Evolutionary conservation across 1,140 invertebrate species (phyloP), one percentile per base, ranked within the genome.

Genomic region (Cherax destructor): DNA sequence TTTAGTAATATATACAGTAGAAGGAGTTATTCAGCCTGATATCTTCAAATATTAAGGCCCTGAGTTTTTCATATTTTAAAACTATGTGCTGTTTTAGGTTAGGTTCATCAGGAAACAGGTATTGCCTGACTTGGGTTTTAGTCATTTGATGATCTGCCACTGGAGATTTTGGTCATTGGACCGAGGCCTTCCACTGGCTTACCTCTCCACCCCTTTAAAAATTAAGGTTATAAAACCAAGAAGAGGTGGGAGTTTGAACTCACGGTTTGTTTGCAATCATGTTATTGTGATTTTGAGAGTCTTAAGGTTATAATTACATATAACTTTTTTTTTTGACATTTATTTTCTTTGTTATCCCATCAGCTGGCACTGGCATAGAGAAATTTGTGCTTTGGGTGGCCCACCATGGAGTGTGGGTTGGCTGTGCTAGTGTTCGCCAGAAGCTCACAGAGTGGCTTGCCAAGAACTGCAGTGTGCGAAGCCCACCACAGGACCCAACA

Each of bases 371-470:
- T 21, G 81, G 81, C 13, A 4, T 83, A 65, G 81, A 69, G 47
- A 61, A 49, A 21, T 59, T 83, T n/a, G 0, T 83, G n/a, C 9
- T 83, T 2, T 83, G 81, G 81, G 61, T 83, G 59, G 30, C 81
- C 10, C 30, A 83, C 24, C 52, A 83, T 69, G 81, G 81, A 30
- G 41, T 11, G 24, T 83, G 81, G 81, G 30, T 69, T 16, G 81
- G 81, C 16, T 49, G 69, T 41, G 59, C 24, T 65, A 65, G 21
- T 24, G 81, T 83, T 7, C 81, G 81, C 16, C 24, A 41, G 49
- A 49, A 83, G 18, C 81, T 83, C 47, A 69, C 47, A 13, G 11
- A 83, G 5, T 83, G 81, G 81, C 7, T 83, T 30, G 41, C 3
- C 2, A 6, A 83, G 24, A 13, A 49, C 5, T 18, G 18, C 13